These are phyloP conservation scores for Imbricaverruca yamaguchii DNA, from an alignment of 2,888 invertebrate species.

Conservation along the genomic window DNA sequence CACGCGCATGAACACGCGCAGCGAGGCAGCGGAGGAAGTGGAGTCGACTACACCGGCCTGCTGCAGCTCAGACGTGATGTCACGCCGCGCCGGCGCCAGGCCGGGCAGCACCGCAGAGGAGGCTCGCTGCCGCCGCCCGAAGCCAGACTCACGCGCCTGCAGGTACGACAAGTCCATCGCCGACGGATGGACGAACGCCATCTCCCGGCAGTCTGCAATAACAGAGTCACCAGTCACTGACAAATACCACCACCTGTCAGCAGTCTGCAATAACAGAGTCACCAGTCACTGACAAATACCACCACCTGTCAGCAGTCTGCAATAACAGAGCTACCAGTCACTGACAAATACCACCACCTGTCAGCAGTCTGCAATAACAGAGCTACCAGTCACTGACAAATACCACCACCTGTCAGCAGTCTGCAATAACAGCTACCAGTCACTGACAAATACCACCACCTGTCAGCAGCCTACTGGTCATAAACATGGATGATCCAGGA, in stretches of 20 bases:
- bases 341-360: no score
- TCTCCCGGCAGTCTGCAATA: no score
- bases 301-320: no score
- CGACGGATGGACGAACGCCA: background rate
- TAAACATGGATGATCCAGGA: background rate
- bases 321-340: no score
- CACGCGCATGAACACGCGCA: constrained; percentile 30
- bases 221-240: no score
- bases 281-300: no score
- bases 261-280: no score
- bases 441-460: no score
- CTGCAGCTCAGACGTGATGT: background rate
- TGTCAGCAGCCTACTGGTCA: background rate
- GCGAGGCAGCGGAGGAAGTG: background rate
- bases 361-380: no score
- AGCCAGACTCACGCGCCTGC: background rate
- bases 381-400: no score
- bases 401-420: background rate
- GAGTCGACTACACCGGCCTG: background rate
- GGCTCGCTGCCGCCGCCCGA: background rate
- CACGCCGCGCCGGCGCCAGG: constrained; percentile 15
- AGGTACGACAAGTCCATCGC: background rate
- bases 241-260: no score
- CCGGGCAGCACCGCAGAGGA: background rate
- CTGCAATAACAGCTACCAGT: no score